Base-by-base conservation (phyloP, 2,113 vertebrate genomes). In the Pelecanoides urinatrix region DNA sequence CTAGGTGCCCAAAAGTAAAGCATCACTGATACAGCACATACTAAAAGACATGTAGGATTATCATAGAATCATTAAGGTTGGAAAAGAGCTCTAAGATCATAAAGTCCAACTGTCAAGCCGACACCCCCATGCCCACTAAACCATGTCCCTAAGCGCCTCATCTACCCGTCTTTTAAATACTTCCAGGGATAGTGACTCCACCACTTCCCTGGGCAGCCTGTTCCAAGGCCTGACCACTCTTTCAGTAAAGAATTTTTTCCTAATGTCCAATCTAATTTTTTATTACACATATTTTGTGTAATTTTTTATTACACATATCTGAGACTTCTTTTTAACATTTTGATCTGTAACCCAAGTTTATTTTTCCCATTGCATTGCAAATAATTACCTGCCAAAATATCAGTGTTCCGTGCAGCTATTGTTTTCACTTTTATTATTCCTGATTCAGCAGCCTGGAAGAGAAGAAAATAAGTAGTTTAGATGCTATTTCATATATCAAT, bases 381-480 rank as follows among this genome's bases (percentile, higher is more conserved):
- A 96, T 95, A 91, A 92, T 99, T 98, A 99, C 99, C 99, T 99
- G 99, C 98, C 96, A 99, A 98, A 97, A 99, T 98, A 91, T 99
- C 99, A 59, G 98, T 98, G 97, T 98, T 99, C 96, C 99, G 98
- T 95, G 99, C 99, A 95, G 99, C 99, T 96, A 99, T 99, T 50
- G 99, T 99, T 98, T 99, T 99, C 97, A 99, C 99, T 98, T 99
- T 99, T 98, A 99, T 99, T 92, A 99, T 99, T 97, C 99, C 99
- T 86, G 99, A 99, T 98, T 99, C 99, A 96, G 99, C 99, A 77
- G 99, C 99, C 99, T 99, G 93, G 27, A 98, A 98, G 65, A 63
- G 50, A 96, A 95, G 86, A 91, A 97, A 97, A 91, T 13, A 97
- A 90, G 92, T 77, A 90, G 36, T 95, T 97, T 61, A 96, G 88